Base-by-base conservation (phyloP, 2,797 vertebrate species). In the Lophius americanus region DNA sequence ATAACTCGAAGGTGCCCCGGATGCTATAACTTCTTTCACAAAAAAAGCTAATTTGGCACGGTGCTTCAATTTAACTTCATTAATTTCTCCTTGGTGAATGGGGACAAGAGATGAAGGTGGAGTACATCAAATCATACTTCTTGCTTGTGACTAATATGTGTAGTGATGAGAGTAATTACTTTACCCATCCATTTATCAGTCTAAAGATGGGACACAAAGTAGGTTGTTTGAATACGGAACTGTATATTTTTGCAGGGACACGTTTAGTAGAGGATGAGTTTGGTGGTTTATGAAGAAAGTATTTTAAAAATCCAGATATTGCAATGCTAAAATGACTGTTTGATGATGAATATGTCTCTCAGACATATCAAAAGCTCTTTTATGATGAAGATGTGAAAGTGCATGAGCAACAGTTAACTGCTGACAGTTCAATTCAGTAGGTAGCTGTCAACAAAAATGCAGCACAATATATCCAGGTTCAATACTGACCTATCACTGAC, bases 1-100 rank as follows among this genome's bases (percentile, higher is more conserved):
- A 89, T 89, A 81, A 86, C 89, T 89, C 78, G 78, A 84, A 89
- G 82, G 84, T 85, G 73, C 63, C 76, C 82, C 58, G 66, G 75
- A 85, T 89, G 73, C 79, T 85, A 11, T 54, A 72, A 82, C 70
- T 73, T 84, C 70, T 57, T 59, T 50, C 5, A 56, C 49, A 49
- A 64, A 68, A 74, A 51, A 44, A 82, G 64, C 63, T 85, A 75
- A 91, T 84, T 88, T 81, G 78, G 62, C 53, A 58, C 71, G 68
- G 79, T 60, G 63, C 69, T 74, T 79, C 64, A 60, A 85, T 77
- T 76, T 23, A n/a, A 84, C 84, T 86, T 85, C 60, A 87, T 89
- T 91, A 85, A 86, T 90, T 87, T 86, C 70, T 73, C 64, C 49
- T 42, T 81, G 82, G 83, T 85, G 74, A 75, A 81, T 53, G 60